Evolutionary conservation across 2,797 vertebrate genomes (phyloP), one percentile per base, ranked within the genome.

Genomic region (Crocidura indochinensis): DNA sequence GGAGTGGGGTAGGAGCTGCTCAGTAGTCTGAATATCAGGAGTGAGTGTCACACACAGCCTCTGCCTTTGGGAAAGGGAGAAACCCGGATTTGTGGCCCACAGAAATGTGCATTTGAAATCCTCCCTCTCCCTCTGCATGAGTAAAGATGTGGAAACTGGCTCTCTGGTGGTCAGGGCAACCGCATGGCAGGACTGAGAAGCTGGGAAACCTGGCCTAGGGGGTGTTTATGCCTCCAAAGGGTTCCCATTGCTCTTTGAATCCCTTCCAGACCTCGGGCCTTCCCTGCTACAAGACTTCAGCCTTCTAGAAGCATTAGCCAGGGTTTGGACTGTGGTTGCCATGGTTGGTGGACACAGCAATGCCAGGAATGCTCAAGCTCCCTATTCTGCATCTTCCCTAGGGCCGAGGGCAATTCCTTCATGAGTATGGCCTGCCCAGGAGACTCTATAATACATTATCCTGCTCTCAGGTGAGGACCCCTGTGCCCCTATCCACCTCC

Each of bases 321-420:
- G 22, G 6, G 67, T 53, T 71, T 17, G 53, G 31, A 22, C 77
- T 2, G 49, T 1, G 19, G 72, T 91, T 69, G 1, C 80, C 77
- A 75, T 69, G 87, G 80, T 46, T 62, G 65, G 64, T 17, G 31
- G 91, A 60, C 56, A 22, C 44, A 0, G 56, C 80, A 69, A 73
- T 49, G 71, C 74, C 73, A 65, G 60, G 81, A 94, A 93, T 94
- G 89, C 78, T 71, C 3, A 19, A 2, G 44, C 38, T 56, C 77
- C 75, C 72, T 51, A 71, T 62, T 38, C 78, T 9, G 81, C 12
- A 0, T 47, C 74, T 38, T 14, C 78, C 46, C 90, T 46, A 22
- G 65, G 26, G 17, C 56, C 4, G 19, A 67, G 60, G 10, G 5
- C 27, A n/a, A 7, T 65, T 2, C 15, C 31, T 12, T 8, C 60